Evolutionary conservation across 2,113 vertebrate genomes (phyloP), one percentile per base, ranked within the genome.

Genomic region (Microtus ochrogaster): DNA sequence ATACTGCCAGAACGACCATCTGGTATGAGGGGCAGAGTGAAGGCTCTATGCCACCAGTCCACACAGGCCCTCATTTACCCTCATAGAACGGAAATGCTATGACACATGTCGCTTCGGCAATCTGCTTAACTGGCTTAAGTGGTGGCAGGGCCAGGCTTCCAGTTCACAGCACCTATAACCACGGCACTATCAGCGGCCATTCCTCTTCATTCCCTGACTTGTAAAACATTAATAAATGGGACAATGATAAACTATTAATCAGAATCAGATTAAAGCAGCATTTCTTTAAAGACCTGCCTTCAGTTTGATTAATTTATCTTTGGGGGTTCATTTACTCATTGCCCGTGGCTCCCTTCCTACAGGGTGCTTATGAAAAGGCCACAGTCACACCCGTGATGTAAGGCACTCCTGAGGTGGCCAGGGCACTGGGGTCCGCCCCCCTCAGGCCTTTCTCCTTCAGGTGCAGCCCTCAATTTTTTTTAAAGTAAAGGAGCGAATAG

Each of bases 151-250:
- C 63, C 47, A 72, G 39, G 28, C 28, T 83, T 73, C 49, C 82
- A 92, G 30, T 74, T 78, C 74, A 83, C 33, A 61, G 22, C 13
- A 55, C 55, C 30, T n/a, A 87, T 66, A 72, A 81, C 36, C 7
- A 92, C 36, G 13, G 17, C 8, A 82, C 30, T 63, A 74, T 73
- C 85, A 90, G n/a, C 41, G 58, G 77, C 36, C 19, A 63, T 30
- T 92, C 39, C 77, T 91, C 85, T 91, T 95, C 85, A 94, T 90
- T 52, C 24, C 52, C 78, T 66, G 86, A 73, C 2, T 87, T 94
- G 21, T 63, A 91, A 95, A 95, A 52, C 82, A 91, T 91, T 91
- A 94, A 96, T 84, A 95, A 95, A 84, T 52, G 11, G 26, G 39
- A 44, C 65, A 93, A 22, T 68, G 55, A 85, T 82, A 93, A 97